These are phyloP conservation scores for Dipodomys ordii DNA, from an alignment of 2,113 vertebrate species.

Conservation along the genomic window DNA sequence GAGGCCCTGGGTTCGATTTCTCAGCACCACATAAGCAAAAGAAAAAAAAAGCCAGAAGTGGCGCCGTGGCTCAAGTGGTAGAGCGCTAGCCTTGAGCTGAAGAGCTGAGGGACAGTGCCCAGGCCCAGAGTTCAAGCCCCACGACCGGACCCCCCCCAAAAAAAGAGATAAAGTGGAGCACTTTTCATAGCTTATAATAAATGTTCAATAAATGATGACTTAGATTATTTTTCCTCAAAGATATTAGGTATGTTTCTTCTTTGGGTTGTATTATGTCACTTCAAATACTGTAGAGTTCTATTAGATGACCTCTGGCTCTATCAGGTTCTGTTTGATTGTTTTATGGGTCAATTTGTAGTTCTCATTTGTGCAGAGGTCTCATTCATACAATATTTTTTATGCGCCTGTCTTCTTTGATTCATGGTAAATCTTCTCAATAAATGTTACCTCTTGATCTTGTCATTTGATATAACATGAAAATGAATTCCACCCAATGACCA, in stretches of 20 bases:
- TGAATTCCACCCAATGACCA: neutral
- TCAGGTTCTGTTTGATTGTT: neutral
- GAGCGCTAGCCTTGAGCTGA: too few species aligned
- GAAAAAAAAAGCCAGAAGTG: too few species aligned
- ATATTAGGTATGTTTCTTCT: neutral
- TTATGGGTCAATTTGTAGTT: neutral
- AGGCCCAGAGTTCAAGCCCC: too few species aligned
- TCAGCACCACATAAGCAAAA: too few species aligned
- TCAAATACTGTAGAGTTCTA: neutral
- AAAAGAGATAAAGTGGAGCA: constrained; percentile 14
- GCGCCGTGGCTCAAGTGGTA: too few species aligned
- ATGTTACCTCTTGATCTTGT: constrained; percentile 18
- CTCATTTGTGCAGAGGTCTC: neutral
- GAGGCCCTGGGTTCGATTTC: too few species aligned
- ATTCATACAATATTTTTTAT: neutral
- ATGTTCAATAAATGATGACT: neutral
- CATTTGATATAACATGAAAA: constrained; percentile 35
- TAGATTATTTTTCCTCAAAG: neutral
- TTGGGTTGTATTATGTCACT: neutral
- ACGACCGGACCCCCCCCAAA: too few species aligned
- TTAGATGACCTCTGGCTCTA: constrained; percentile 1
- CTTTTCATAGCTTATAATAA: constrained; percentile 1
- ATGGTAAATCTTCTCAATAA: constrained; percentile 33
- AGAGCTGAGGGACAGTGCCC: too few species aligned
- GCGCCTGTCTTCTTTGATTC: neutral